These are phyloP conservation scores for Harpagoxenus sublaevis DNA, from an alignment of 2,888 invertebrate genomes.

Conservation along the genomic window DNA sequence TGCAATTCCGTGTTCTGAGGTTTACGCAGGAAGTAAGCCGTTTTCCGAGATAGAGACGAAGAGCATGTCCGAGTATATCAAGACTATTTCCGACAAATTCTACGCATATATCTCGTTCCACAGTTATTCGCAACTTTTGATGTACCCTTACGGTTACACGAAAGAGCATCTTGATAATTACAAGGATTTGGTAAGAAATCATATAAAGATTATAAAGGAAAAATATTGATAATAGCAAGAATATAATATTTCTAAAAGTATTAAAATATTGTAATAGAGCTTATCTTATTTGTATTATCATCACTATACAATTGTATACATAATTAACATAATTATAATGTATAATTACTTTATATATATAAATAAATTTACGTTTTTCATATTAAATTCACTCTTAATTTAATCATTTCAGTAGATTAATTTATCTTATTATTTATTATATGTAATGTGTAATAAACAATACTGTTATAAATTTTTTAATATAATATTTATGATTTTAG, in stretches of 20 bases:
- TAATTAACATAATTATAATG: neutral
- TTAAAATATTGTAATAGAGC: no score
- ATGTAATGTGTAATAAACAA: neutral
- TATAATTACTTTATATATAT: neutral
- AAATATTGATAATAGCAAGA: neutral
- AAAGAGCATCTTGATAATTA: neutral
- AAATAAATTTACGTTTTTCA: neutral
- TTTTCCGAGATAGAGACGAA: neutral
- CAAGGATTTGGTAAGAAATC: neutral
- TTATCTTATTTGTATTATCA: no score
- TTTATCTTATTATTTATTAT: neutral
- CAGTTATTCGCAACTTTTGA: neutral
- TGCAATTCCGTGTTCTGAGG: neutral
- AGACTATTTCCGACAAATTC: neutral
- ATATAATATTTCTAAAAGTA: no score
- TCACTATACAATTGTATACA: no score
- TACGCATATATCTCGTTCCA: neutral
- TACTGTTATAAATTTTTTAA: neutral
- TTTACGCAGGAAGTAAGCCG: neutral
- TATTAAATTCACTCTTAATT: neutral
- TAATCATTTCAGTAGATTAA: neutral
- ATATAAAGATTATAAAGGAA: neutral
- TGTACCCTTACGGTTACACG: neutral
- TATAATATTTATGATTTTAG: slow-evolving; percentile 82
- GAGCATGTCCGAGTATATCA: neutral